Conservation (phyloP, 2,888 invertebrate genomes). For the Hydrotaea cyrtoneurina region DNA sequence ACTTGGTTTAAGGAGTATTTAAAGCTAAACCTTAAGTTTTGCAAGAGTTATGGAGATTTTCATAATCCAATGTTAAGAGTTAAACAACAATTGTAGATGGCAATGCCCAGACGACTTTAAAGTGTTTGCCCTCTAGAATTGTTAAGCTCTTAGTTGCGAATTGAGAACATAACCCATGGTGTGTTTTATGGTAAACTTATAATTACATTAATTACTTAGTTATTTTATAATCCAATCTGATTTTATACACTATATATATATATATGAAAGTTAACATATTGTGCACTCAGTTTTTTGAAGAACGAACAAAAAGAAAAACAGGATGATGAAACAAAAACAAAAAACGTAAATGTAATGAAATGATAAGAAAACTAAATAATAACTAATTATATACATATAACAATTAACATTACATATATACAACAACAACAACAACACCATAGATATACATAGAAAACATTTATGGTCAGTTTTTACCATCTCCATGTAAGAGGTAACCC, state of each 20-base stretch:
- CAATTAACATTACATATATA: neutral
- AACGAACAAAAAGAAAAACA: conserved; percentile 21
- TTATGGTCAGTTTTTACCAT: no score
- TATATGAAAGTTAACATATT: conserved; percentile 66
- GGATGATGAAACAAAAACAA: no score
- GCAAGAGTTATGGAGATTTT: no score
- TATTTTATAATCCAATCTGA: neutral
- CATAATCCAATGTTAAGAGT: no score
- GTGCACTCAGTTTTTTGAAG: conserved; percentile 61
- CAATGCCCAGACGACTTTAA: no score
- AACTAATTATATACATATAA: neutral
- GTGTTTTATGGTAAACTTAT: conserved; percentile 22
- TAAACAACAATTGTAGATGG: no score
- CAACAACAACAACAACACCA: neutral
- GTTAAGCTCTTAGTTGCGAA: no score
- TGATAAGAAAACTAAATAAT: conserved; percentile 9
- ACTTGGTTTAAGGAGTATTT: neutral
- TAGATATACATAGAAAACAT: neutral
- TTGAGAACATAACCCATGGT: neutral
- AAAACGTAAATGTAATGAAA: conserved; percentile 14
- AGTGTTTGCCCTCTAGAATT: no score
- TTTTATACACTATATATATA: conserved; percentile 37
- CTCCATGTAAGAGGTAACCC: no score
- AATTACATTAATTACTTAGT: neutral
- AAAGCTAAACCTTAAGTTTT: no score